These are phyloP conservation scores for Lepus oiostolus DNA, from an alignment of 2,797 vertebrate genomes.

Conservation along the genomic window DNA sequence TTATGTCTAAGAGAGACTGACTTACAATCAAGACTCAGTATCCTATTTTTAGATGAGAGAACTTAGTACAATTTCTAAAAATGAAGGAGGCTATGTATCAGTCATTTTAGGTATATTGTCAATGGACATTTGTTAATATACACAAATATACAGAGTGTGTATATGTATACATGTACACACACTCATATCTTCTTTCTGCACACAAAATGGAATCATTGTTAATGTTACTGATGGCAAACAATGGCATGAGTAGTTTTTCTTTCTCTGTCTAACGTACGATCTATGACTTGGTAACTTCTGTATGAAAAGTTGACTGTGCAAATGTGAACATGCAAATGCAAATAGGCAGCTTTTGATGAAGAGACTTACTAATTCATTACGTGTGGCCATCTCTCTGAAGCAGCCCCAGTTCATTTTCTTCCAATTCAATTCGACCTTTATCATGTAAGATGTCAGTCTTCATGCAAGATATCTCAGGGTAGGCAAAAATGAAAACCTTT, in stretches of 20 bases:
- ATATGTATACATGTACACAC: not conserved
- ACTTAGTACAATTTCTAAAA: slow-evolving; percentile 2
- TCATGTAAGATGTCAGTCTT: not conserved
- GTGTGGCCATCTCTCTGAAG: not conserved
- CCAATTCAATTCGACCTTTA: not conserved
- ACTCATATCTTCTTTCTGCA: too few relatives aligned
- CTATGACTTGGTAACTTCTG: not conserved
- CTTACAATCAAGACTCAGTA: not conserved
- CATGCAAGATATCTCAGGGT: not conserved
- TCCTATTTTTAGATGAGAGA: not conserved
- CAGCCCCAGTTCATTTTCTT: not conserved
- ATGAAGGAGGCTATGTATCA: not conserved
- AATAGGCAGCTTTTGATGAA: not conserved
- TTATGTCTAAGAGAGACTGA: not conserved
- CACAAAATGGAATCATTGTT: not conserved
- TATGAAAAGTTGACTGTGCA: not conserved
- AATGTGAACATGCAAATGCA: not conserved
- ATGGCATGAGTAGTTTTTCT: not conserved
- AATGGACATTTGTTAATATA: not conserved
- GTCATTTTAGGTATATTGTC: not conserved
- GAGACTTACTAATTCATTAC: not conserved
- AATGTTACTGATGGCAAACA: not conserved
- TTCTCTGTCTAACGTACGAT: not conserved
- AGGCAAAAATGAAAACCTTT: not conserved
- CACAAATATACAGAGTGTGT: not conserved